Base-by-base conservation (phyloP, 2,113 vertebrate genomes). In the Carlito syrichta region DNA sequence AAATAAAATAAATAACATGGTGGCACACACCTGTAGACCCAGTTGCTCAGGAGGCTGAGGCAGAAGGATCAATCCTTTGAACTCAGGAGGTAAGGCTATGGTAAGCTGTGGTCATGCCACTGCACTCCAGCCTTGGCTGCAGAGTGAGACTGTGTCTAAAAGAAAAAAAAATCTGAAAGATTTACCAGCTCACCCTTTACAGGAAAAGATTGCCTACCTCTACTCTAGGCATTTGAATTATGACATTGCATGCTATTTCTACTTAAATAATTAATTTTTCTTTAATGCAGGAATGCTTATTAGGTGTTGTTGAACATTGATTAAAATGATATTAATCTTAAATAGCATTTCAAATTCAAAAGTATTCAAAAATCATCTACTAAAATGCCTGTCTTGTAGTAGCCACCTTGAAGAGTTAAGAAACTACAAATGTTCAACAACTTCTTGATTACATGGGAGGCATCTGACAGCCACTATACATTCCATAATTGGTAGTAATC, bases 281-380 rank as follows among this genome's bases (percentile, higher is more conserved):
- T 96, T 76, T 81, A 14, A 73, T 77, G 79, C 16, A 68, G 13
- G 22, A 92, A 86, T 96, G 35, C 40, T 89, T 38, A 58, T 60
- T 87, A 52, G 62, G 32, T 87, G 17, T 56, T 40, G 89, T 62
- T 62, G n/a, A 91, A 54, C 3, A 30, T 35, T 83, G 38, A 25
- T 92, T 92, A 69, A 88, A 96, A 90, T 32, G 35, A 62, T 52
- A 8, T 66, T 77, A 30, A 54, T 85, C 74, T 82, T 71, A 92
- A 95, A 56, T 91, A 83, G 30, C 38, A 94, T 84, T 93, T 96
- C 79, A 87, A 83, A 89, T 79, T 86, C 54, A 90, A 91, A 93
- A 95, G 19, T 4, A 90, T 90, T 81, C 84, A 66, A 92, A 96
- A 96, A 52, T 94, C 74, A 84, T 76, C 58, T 93, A 71, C 81